Conservation (phyloP, 2,797 vertebrate species). For the Harpagifer antarcticus region DNA sequence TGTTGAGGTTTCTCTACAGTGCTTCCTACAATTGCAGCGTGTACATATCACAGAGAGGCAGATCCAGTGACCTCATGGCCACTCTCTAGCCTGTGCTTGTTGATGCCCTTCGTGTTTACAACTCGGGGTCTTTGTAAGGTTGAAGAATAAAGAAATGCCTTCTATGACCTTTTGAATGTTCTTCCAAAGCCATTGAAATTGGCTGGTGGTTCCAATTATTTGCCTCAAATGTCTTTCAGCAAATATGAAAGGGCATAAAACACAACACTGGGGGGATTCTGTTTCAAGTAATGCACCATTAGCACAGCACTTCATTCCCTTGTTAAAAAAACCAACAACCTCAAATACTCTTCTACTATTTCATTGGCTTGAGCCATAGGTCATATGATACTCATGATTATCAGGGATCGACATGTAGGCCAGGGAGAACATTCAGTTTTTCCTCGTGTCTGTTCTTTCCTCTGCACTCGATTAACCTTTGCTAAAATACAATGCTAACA, state of each 20-base stretch:
- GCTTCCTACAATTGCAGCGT: constrained; percentile 42
- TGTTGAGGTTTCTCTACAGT: constrained; percentile 30
- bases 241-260: background rate
- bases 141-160: constrained; percentile 56
- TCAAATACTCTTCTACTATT: background rate
- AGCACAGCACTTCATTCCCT: background rate
- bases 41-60: constrained; percentile 52
- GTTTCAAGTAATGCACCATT: background rate
- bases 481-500: constrained; percentile 38
- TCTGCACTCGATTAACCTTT: constrained; percentile 61
- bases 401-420: constrained; percentile 29
- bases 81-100: constrained; percentile 19
- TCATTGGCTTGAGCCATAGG: background rate
- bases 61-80: constrained; percentile 55
- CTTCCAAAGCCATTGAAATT: constrained; percentile 36
- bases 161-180: constrained; percentile 57
- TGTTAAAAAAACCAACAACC: background rate
- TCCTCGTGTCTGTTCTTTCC: constrained; percentile 13
- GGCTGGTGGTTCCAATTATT: constrained; percentile 48
- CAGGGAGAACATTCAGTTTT: constrained; percentile 4
- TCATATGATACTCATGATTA: constrained; percentile 23
- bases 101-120: constrained; percentile 35
- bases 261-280: background rate
- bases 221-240: constrained; percentile 5
- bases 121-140: constrained; percentile 51